Conservation (phyloP, 2,888 invertebrate genomes). For the Erebia aethiops region DNA sequence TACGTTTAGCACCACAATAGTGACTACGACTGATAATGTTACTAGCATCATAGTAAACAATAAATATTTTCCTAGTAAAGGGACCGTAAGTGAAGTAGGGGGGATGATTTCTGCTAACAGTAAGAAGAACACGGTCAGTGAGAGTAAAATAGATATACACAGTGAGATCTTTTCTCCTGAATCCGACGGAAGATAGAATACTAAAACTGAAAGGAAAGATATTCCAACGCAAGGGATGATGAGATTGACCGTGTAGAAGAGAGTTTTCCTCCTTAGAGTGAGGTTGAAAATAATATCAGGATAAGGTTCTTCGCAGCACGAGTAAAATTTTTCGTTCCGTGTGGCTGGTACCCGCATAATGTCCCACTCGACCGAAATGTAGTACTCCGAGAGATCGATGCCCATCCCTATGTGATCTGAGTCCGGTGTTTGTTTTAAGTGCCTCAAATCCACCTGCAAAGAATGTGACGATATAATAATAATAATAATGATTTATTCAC, state of each 20-base stretch:
- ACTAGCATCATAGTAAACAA: slow-evolving; percentile 97
- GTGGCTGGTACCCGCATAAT: slow-evolving; percentile 96
- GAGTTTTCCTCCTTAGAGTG: slow-evolving; percentile 95
- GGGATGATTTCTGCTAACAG: slow-evolving; percentile 97
- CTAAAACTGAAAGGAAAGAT: slow-evolving; percentile 97
- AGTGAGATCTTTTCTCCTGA: slow-evolving; percentile 99
- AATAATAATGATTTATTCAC: too few relatives aligned
- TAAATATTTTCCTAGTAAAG: slow-evolving; percentile 94
- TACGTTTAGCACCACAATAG: slow-evolving; percentile 96
- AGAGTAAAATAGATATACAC: slow-evolving; percentile 96
- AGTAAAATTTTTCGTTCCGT: slow-evolving; percentile 95
- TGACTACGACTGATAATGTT: slow-evolving; percentile 95
- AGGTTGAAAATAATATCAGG: slow-evolving; percentile 99
- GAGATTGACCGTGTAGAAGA: slow-evolving; percentile 98
- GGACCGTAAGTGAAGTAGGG: slow-evolving; percentile 95
- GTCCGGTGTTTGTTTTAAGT: slow-evolving; percentile 93
- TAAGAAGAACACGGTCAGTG: slow-evolving; percentile 96
- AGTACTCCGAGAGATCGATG: slow-evolving; percentile 96
- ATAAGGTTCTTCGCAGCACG: slow-evolving; percentile 98
- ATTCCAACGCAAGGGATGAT: slow-evolving; percentile 99
- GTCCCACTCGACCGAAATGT: slow-evolving; percentile 99
- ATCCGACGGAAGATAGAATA: slow-evolving; percentile 98
- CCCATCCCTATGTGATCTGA: slow-evolving; percentile 94
- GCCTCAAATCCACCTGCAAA: slow-evolving; percentile 93
- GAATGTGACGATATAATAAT: slow-evolving; percentile 17